Evolutionary conservation across 2,797 vertebrate species (phyloP), one percentile per base, ranked within the genome.

Genomic region (Caiman crocodilus): DNA sequence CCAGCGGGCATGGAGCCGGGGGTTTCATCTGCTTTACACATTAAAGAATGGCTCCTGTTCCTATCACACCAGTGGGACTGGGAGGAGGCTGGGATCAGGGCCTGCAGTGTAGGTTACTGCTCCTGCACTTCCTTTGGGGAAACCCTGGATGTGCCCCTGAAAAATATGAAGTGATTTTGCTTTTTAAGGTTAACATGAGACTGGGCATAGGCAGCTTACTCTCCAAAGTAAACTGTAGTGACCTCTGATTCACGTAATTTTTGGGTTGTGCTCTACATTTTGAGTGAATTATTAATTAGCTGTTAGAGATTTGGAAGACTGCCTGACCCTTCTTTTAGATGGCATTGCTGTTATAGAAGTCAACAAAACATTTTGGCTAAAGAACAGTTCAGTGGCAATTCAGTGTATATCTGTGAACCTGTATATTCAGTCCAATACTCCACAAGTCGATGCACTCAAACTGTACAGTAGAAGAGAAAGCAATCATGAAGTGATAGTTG

Each of bases 331-430:
- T 14, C n/a, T 73, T 14, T 35, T 64, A 32, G 63, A 58, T 67
- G 58, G 75, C 64, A n/a, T 67, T 32, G 64, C 18, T 76, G 15
- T 12, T 11, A 7, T 26, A 3, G 1, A 16, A 26, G 12, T 26
- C 74, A 58, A 28, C 60, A 23, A 28, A 1, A 71, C 6, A 5
- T 32, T 75, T 35, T 20, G 75, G 17, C 78, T 35, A 82, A 21
- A 64, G 1, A 2, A 25, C 32, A 2, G 25, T 20, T 4, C 57
- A 35, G 32, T n/a, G 4, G 55, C 7, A 6, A 26, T 6, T 25
- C 3, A 2, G 9, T 2, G 18, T 23, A 5, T 1, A 15, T 21
- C 20, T 1, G n/a, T 4, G 5, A 4, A 14, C 1, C 50, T 14
- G 17, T 3, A 57, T 1, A 4, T 65, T 60, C 61, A 16, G 67